Percentiles rank a stretch among this genome's conserved stretches.
phyloP scores from a whole-genome alignment of 2,797 vertebrate species.

The Anguilla obscura region DNA sequence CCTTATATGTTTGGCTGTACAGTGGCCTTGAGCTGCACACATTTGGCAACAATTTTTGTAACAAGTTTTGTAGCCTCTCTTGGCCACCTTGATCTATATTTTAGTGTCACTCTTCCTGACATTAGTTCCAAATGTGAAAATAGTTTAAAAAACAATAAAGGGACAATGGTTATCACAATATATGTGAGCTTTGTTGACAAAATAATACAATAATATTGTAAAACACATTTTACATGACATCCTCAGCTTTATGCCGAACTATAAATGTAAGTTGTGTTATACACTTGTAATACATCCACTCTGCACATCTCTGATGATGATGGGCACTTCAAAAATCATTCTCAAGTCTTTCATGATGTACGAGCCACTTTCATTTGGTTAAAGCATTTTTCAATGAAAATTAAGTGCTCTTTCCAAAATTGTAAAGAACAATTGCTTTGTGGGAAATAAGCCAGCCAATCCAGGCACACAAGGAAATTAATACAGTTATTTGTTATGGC shows the following conservation, averaged over 20 bases:
- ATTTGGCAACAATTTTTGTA: not conserved
- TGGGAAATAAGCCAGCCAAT: not conserved
- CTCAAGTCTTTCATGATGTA: not conserved
- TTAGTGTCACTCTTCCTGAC: not conserved
- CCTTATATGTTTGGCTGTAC: constrained; percentile 24
- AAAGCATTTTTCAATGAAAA: constrained; percentile 12
- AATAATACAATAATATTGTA: not conserved
- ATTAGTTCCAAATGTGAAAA: not conserved
- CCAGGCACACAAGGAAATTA: not conserved
- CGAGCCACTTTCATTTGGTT: constrained; percentile 20
- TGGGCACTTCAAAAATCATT: constrained; percentile 13
- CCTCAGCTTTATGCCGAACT: not conserved
- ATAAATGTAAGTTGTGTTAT: not conserved
- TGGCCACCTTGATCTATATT: not conserved
- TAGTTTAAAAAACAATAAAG: not conserved
- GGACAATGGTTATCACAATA: not conserved
- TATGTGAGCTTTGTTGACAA: not conserved
- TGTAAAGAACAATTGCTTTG: not conserved
- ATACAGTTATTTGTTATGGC: not conserved
- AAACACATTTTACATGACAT: not conserved
- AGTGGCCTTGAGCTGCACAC: not conserved
- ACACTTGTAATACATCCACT: not conserved
- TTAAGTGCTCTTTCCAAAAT: not conserved
- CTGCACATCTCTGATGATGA: not conserved
- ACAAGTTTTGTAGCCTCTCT: not conserved